Conservation (phyloP, 35 echinoderm and acorn worm genomes). For the Stichopus chloronotus region DNA sequence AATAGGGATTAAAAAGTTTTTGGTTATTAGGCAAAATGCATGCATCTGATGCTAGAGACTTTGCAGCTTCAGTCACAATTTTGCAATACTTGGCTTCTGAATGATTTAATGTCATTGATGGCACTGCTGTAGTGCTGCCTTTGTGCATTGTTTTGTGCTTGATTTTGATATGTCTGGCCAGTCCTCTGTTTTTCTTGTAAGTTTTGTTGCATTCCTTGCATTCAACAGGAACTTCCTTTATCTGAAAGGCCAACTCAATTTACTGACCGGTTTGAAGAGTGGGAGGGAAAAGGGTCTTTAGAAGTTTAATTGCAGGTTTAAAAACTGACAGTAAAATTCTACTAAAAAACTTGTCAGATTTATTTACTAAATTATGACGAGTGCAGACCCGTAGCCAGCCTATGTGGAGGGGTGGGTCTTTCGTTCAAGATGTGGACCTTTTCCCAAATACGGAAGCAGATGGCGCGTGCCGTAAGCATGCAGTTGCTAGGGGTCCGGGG, state of each 20-base stretch:
- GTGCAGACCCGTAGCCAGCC: too few relatives aligned
- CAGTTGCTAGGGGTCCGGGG: too few relatives aligned
- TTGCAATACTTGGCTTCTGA: slow-evolving; percentile 11
- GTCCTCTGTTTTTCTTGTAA: slow-evolving; percentile 8
- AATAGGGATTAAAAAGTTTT: slow-evolving; percentile 11
- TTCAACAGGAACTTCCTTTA: neutral
- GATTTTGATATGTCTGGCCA: slow-evolving; percentile 13
- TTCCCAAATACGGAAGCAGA: neutral
- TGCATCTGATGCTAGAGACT: slow-evolving; percentile 18
- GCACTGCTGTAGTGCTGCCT: slow-evolving; percentile 19
- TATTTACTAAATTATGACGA: too few relatives aligned
- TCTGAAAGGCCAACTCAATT: neutral
- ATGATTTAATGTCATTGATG: neutral
- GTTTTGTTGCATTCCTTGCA: slow-evolving; percentile 16
- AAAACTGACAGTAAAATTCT: too few relatives aligned
- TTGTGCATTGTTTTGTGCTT: slow-evolving; percentile 1
- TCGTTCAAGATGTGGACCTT: too few relatives aligned
- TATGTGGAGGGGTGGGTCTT: too few relatives aligned
- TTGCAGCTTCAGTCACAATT: slow-evolving; percentile 14
- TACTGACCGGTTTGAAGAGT: too few relatives aligned
- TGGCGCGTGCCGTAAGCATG: neutral
- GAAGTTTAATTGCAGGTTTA: too few relatives aligned
- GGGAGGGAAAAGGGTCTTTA: too few relatives aligned
- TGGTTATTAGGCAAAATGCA: neutral
- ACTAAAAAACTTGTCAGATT: too few relatives aligned